These are phyloP conservation scores for Carassius auratus DNA, from an alignment of 2,113 vertebrate species.

Conservation along the genomic window DNA sequence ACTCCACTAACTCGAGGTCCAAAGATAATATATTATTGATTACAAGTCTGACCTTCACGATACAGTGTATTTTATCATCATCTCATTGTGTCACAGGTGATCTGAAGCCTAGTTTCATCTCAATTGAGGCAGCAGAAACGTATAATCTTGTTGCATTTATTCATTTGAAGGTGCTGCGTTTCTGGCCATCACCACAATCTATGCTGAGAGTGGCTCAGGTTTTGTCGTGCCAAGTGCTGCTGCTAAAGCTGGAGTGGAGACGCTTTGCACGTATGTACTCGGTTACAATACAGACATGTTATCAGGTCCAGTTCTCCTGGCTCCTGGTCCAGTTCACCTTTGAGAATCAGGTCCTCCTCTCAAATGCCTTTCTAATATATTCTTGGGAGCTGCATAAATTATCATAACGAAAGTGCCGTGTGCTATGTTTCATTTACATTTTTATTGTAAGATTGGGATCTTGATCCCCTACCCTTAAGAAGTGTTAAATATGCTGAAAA, in stretches of 20 bases:
- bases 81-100: too few relatives aligned
- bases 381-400: slow-evolving; percentile 30
- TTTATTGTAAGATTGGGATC: slow-evolving; percentile 20
- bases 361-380: slow-evolving; percentile 31
- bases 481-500: too few relatives aligned
- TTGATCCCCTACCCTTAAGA: not conserved
- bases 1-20: not conserved
- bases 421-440: slow-evolving; percentile 38
- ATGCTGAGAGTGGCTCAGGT: too few relatives aligned
- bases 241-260: too few relatives aligned
- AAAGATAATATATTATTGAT: slow-evolving; percentile 16
- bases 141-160: slow-evolving; percentile 3
- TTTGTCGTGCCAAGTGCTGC: too few relatives aligned
- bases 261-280: too few relatives aligned
- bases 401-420: slow-evolving; percentile 37
- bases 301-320: not conserved
- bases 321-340: too few relatives aligned
- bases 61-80: too few relatives aligned
- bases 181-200: slow-evolving; percentile 91
- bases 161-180: slow-evolving; percentile 85
- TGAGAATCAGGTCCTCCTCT: slow-evolving; percentile 9
- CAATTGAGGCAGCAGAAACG: not conserved
- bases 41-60: not conserved
- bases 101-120: not conserved
- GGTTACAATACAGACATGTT: too few relatives aligned